Evolutionary conservation across 2,888 invertebrate genomes (phyloP).

Genomic region (Hybos culiciformis): DNA sequence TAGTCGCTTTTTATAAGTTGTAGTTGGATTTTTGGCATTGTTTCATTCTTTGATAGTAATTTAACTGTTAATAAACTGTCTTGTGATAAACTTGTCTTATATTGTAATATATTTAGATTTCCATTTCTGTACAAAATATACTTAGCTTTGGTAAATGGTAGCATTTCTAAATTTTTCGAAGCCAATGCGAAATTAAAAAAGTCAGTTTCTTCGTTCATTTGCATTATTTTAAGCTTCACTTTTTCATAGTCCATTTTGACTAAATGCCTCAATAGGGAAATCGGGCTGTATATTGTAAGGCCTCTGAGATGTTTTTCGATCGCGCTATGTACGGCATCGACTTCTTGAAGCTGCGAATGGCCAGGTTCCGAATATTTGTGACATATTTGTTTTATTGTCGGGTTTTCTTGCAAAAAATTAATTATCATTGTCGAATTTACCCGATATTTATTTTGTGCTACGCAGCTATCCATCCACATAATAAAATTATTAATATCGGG

Average conservation of each 20-base stretch:
- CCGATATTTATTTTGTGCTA: background rate
- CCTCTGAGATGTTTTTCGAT: background rate
- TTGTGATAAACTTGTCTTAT: too few species aligned
- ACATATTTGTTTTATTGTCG: background rate
- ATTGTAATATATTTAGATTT: too few species aligned
- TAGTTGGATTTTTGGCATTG: too few species aligned
- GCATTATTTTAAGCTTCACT: background rate
- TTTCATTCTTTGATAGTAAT: too few species aligned
- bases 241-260: background rate
- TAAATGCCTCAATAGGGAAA: background rate
- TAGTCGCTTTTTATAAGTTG: too few species aligned
- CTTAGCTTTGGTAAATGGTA: background rate
- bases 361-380: slow-evolving; percentile 3
- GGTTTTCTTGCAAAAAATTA: background rate
- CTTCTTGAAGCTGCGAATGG: background rate
- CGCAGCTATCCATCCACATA: background rate
- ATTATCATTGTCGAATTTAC: background rate
- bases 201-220: background rate
- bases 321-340: slow-evolving; percentile 1
- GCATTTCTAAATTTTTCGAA: background rate
- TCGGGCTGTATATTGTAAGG: background rate
- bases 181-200: background rate
- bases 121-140: too few species aligned
- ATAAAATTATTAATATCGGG: background rate
- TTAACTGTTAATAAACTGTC: too few species aligned